Evolutionary conservation across 2,113 vertebrate genomes (phyloP).

Genomic region (Malurus elegans): DNA sequence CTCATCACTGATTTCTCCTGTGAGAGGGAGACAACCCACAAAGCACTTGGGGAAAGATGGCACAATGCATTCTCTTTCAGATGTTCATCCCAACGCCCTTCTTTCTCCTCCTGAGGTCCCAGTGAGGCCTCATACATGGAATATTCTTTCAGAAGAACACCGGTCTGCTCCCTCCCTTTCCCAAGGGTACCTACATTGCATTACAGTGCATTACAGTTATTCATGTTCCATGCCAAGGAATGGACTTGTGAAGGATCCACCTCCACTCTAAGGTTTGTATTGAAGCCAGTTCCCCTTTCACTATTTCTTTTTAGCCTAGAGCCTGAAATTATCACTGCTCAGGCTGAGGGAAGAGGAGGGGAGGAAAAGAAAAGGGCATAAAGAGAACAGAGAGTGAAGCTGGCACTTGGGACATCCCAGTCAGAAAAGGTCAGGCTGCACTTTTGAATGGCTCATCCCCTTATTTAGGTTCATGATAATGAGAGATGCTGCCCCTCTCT

Average conservation of each 20-base stretch:
- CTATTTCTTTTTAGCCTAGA: neutral
- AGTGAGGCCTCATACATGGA: neutral
- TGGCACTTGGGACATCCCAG: neutral
- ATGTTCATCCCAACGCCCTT: neutral
- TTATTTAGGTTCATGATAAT: neutral
- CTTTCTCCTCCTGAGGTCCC: neutral
- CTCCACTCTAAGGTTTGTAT: neutral
- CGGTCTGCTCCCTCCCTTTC: neutral
- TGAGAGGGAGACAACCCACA: neutral
- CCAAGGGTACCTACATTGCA: neutral
- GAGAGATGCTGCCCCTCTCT: neutral
- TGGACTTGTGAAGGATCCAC: neutral
- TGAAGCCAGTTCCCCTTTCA: neutral
- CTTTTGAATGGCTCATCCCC: neutral
- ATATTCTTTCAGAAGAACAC: neutral
- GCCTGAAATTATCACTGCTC: neutral
- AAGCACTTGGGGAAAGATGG: neutral
- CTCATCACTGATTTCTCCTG: neutral
- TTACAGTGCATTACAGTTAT: rapidly evolving
- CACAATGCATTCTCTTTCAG: neutral
- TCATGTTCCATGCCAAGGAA: neutral
- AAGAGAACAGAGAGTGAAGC: neutral
- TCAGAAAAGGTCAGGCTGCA: constrained; percentile 20
- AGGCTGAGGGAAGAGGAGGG: neutral
- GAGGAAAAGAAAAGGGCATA: neutral